phyloP scores from a whole-genome alignment of 1,140 invertebrate genomes.

The Cryptotermes secundus region DNA sequence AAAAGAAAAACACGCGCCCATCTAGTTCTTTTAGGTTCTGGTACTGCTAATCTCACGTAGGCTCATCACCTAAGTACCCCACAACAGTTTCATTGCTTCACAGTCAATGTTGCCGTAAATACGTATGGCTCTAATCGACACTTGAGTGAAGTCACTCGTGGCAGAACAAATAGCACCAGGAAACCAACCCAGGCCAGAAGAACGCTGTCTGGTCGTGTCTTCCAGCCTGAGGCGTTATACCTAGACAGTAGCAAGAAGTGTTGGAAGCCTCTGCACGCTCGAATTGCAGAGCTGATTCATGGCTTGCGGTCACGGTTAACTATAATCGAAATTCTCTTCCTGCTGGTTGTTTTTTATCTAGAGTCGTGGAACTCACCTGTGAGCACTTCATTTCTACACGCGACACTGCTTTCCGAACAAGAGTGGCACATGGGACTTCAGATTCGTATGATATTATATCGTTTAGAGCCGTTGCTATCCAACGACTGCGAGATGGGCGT shows the following conservation, averaged over 20 bases:
- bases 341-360: background rate
- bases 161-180: background rate
- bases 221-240: background rate
- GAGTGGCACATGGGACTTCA: background rate
- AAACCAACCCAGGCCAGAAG: background rate
- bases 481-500: too few relatives aligned
- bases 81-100: background rate
- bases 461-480: too few relatives aligned
- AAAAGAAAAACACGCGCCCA: background rate
- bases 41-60: too few relatives aligned
- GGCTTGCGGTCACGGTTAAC: background rate
- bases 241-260: too few relatives aligned
- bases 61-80: background rate
- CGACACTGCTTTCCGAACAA: background rate
- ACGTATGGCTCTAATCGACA: background rate
- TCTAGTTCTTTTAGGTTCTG: background rate
- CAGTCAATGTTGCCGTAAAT: conserved; percentile 2
- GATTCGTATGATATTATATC: too few relatives aligned
- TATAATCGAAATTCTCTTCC: background rate
- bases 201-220: background rate
- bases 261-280: conserved; percentile 14
- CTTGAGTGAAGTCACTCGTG: background rate
- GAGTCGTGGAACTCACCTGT: background rate
- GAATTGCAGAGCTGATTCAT: background rate
- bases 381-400: background rate